These are phyloP conservation scores for Planiliza haematocheilus DNA, from an alignment of 2,113 vertebrate species.

Conservation along the genomic window DNA sequence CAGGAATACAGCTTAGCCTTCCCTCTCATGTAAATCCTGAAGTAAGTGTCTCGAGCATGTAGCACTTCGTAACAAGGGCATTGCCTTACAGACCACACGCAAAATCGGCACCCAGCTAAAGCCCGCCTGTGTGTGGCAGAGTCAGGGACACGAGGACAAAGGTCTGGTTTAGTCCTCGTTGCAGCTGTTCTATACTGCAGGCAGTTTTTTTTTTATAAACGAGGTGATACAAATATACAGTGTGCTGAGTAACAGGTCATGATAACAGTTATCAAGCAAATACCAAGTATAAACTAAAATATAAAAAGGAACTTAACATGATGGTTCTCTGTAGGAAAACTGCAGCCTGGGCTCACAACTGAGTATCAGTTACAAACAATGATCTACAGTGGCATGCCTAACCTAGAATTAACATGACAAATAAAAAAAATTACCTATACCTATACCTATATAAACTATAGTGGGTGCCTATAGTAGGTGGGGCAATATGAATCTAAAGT, in stretches of 20 bases:
- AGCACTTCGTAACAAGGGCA: conserved; percentile 73
- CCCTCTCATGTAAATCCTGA: conserved; percentile 65
- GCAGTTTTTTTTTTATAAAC: conserved; percentile 27
- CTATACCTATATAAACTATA: no score
- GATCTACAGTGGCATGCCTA: background rate
- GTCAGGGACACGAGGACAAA: conserved; percentile 19
- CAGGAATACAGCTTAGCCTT: conserved; percentile 37
- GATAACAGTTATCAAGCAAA: background rate
- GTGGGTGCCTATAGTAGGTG: no score
- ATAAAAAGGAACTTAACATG: background rate
- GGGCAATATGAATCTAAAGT: no score
- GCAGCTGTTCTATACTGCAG: conserved; percentile 52
- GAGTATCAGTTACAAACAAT: background rate
- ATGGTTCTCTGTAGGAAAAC: background rate
- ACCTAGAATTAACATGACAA: background rate
- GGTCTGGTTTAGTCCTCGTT: conserved; percentile 26
- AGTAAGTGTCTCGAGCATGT: conserved; percentile 70
- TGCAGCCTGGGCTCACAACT: background rate
- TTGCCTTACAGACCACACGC: conserved; percentile 82
- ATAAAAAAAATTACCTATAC: no score
- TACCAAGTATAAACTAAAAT: background rate
- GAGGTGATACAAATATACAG: conserved; percentile 4
- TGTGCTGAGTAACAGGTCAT: background rate
- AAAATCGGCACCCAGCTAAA: conserved; percentile 56
- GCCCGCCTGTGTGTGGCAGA: conserved; percentile 40